A percentile compares a stretch with the other conserved stretches of the same genome.
Evolutionary conservation across 2,797 vertebrate genomes (phyloP).

Genomic region (Xiphophorus birchmanni): DNA sequence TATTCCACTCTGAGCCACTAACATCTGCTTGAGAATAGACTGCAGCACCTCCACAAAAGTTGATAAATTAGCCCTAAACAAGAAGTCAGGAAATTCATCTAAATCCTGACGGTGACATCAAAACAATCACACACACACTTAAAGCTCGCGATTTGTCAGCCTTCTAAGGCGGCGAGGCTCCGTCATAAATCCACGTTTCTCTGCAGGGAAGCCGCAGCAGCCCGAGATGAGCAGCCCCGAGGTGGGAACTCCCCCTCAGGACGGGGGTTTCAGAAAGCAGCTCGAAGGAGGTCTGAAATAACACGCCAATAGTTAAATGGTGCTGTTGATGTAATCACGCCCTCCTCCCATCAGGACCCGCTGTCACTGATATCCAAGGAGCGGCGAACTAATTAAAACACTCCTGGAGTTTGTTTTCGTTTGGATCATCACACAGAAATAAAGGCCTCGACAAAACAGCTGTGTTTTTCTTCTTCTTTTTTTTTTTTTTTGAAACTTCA

Average conservation of each 20-base stretch:
- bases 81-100: constrained; percentile 60
- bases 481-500: neutral
- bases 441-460: constrained; percentile 63
- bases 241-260: constrained; percentile 66
- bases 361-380: constrained; percentile 77
- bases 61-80: constrained; percentile 66
- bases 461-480: constrained; percentile 30
- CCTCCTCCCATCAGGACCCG: constrained; percentile 50
- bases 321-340: constrained; percentile 74
- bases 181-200: constrained; percentile 58
- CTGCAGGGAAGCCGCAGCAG: constrained; percentile 51
- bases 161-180: constrained; percentile 38
- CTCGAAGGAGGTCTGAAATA: constrained; percentile 74
- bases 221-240: constrained; percentile 58
- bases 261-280: constrained; percentile 73
- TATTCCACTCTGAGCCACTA: constrained; percentile 54
- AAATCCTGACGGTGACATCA: constrained; percentile 48
- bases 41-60: constrained; percentile 48
- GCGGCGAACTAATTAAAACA: constrained; percentile 81
- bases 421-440: constrained; percentile 68
- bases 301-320: constrained; percentile 72
- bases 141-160: constrained; percentile 56
- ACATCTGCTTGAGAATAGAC: constrained; percentile 67
- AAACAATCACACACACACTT: constrained; percentile 55
- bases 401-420: constrained; percentile 74